Conservation (phyloP, 2,113 vertebrate genomes). For the Scophthalmus maximus region DNA sequence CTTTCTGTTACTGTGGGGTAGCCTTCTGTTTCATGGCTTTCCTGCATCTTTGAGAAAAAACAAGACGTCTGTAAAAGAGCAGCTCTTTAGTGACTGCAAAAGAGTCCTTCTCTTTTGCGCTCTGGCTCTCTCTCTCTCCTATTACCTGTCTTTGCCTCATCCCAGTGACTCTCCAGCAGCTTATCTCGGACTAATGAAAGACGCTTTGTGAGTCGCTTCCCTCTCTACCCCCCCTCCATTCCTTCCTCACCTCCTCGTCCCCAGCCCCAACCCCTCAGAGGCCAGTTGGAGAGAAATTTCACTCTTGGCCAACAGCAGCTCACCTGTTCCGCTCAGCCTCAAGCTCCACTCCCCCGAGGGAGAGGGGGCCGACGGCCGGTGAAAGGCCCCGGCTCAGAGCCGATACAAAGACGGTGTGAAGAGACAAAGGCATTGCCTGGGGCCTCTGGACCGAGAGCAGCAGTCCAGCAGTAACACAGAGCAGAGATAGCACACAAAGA, state of each 20-base stretch:
- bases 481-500: conserved; percentile 54
- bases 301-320: conserved; percentile 66
- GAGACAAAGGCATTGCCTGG: conserved; percentile 65
- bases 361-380: conserved; percentile 59
- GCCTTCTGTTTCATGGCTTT: conserved; percentile 46
- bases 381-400: conserved; percentile 63
- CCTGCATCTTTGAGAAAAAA: conserved; percentile 42
- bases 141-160: conserved; percentile 69
- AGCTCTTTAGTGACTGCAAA: conserved; percentile 44
- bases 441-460: conserved; percentile 50
- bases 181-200: conserved; percentile 79
- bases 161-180: conserved; percentile 59
- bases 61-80: conserved; percentile 56
- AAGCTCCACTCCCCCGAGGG: conserved; percentile 58
- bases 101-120: conserved; percentile 26
- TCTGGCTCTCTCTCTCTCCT: conserved; percentile 44
- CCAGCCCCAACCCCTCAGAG: conserved; percentile 58
- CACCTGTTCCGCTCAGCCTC: conserved; percentile 69
- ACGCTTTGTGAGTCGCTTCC: conserved; percentile 76
- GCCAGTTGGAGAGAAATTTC: conserved; percentile 68
- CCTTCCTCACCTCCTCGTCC: conserved; percentile 49
- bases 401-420: conserved; percentile 79
- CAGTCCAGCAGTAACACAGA: conserved; percentile 30
- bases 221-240: conserved; percentile 25
- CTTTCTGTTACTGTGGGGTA: conserved; percentile 39